Evolutionary conservation across 2,113 vertebrate genomes (phyloP), one percentile per base, ranked within the genome.

Genomic region (Chiloscyllium plagiosum): DNA sequence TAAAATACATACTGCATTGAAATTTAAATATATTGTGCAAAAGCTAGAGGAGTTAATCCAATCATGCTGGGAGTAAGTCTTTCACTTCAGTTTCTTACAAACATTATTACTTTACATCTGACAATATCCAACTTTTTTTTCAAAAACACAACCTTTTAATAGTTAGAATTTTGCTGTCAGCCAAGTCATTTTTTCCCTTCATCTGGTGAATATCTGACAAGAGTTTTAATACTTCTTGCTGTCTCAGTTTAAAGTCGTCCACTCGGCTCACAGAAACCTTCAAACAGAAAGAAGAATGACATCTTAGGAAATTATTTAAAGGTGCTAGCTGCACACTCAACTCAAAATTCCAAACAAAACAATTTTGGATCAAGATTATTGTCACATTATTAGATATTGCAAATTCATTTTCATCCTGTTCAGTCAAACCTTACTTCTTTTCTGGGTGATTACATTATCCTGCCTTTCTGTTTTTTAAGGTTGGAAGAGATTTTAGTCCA

Each of bases 191-290:
- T 96, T 96, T 95, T 20, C 96, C 95, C 95, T 92, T 95, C 66
- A 96, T 96, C 72, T 96, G 96, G 61, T 85, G 66, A 94, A 96
- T 61, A 78, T 97, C 96, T 29, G 96, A 80, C 66, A 96, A 95
- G 19, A 96, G 95, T 92, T 96, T 96, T 20, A 96, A 96, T 42
- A 96, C 50, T 29, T 96, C 87, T 80, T 96, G 96, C 72, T 96
- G 90, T 26, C 76, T 96, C 90, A 96, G n/a, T 47, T 96, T 86
- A 13, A 95, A 95, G 4, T 96, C 96, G 20, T 96, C 96, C 52
- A 37, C 78, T 22, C 96, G 94, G 93, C 96, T 97, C 52, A 96
- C 95, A 20, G 96, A 96, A 17, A 96, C 96, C 96, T 97, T 94
- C 47, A 65, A 86, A 66, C 20, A 37, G 66, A 19, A 19, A 93